Evolutionary conservation across 2,113 vertebrate genomes (phyloP).

Genomic region (Oriolus oriolus): DNA sequence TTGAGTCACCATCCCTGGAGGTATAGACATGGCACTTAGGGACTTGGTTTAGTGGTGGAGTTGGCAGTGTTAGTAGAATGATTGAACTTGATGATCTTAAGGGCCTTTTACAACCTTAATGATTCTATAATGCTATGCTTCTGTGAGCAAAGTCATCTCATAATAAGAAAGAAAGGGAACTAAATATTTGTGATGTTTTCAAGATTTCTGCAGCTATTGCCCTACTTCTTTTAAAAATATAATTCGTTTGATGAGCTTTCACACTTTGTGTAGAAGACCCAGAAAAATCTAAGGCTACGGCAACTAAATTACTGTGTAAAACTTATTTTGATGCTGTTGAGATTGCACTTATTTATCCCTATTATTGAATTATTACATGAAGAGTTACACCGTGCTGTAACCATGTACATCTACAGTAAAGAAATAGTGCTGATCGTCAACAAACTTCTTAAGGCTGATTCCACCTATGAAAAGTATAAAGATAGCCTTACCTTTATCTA

Average conservation of each 20-base stretch:
- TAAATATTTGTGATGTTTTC: neutral
- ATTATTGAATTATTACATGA: neutral
- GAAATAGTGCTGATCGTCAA: neutral
- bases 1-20: neutral
- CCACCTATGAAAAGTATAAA: neutral
- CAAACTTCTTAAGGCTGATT: neutral
- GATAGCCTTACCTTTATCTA: neutral
- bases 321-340: neutral
- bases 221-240: neutral
- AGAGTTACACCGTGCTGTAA: neutral
- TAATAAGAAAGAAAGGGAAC: neutral
- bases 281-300: neutral
- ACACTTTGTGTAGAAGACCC: neutral
- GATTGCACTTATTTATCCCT: neutral
- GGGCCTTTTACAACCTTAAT: neutral
- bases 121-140: neutral
- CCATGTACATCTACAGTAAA: neutral
- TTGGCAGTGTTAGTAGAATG: neutral
- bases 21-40: rapidly evolving
- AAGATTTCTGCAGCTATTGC: neutral
- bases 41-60: neutral
- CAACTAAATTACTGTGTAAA: neutral
- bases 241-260: neutral
- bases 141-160: neutral
- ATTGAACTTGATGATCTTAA: neutral